phyloP scores from a whole-genome alignment of 1,140 invertebrate genomes.

The Bombus picipes region DNA sequence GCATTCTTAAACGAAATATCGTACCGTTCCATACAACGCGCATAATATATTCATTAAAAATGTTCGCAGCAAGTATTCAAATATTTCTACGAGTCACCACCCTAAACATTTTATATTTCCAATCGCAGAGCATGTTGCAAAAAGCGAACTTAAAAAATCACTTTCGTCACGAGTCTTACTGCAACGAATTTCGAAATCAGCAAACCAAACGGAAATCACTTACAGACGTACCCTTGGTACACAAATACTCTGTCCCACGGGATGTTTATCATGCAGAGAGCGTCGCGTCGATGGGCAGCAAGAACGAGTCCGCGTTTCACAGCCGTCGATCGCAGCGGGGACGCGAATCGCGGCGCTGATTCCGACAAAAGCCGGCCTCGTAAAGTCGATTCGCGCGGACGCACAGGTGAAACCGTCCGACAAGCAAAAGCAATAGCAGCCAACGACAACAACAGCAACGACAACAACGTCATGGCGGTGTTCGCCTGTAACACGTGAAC shows the following conservation, averaged over 20 bases:
- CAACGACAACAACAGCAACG: background rate
- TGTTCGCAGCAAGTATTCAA: background rate
- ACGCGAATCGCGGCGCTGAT: conserved; percentile 24
- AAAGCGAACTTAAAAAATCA: background rate
- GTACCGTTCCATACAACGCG: background rate
- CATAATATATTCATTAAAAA: background rate
- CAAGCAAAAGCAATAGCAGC: background rate
- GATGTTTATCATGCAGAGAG: conserved; percentile 3
- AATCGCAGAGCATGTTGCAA: background rate
- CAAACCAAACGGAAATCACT: background rate
- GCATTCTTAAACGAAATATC: background rate
- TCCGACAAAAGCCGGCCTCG: conserved; percentile 21
- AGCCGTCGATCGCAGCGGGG: conserved; percentile 1
- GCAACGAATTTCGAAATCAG: background rate
- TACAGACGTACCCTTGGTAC: background rate
- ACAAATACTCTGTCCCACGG: background rate
- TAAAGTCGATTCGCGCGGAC: conserved; percentile 21
- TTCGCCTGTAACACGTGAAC: conserved; percentile 9
- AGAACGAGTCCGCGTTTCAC: conserved; percentile 9
- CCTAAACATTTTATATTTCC: too few relatives aligned
- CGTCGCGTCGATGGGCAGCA: background rate
- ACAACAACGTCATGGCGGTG: background rate
- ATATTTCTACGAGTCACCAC: background rate
- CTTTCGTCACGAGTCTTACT: background rate
- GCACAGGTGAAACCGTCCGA: conserved; percentile 3